Evolutionary conservation across 2,888 invertebrate genomes (phyloP).

Genomic region (Cheilosia scutellata): DNA sequence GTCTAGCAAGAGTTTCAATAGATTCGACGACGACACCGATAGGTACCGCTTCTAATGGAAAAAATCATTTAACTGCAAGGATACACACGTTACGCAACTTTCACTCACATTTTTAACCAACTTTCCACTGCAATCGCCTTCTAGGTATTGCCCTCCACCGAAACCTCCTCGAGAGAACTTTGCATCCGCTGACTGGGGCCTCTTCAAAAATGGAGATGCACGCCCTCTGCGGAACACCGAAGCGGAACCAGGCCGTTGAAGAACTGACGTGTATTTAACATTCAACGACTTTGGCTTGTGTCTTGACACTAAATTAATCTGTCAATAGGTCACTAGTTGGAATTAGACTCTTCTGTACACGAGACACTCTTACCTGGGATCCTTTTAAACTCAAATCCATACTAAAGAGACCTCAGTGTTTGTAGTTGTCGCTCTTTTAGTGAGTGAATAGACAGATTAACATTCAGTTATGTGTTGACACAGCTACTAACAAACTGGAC

Average conservation of each 20-base stretch:
- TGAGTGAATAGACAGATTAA: constrained; percentile 7
- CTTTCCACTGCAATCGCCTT: constrained; percentile 64
- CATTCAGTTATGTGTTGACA: constrained; percentile 37
- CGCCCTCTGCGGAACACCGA: constrained; percentile 80
- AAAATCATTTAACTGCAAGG: not conserved
- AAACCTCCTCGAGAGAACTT: constrained; percentile 79
- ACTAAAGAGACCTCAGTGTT: constrained; percentile 77
- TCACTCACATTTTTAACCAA: constrained; percentile 73
- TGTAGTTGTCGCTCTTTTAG: constrained; percentile 20
- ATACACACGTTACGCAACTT: constrained; percentile 40
- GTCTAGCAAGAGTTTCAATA: constrained; percentile 82
- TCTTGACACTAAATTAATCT: constrained; percentile 84
- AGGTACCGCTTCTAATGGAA: constrained; percentile 76
- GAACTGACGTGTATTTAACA: constrained; percentile 80
- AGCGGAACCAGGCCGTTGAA: constrained; percentile 83
- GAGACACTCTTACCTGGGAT: constrained; percentile 81
- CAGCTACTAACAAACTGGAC: constrained; percentile 51
- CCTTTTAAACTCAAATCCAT: constrained; percentile 84
- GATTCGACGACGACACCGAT: constrained; percentile 82
- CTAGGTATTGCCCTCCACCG: constrained; percentile 77
- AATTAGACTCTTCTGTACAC: not conserved
- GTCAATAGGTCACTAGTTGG: constrained; percentile 42
- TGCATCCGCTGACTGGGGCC: constrained; percentile 83
- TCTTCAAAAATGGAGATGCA: constrained; percentile 80
- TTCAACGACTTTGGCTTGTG: constrained; percentile 81